A percentile compares a stretch with the other conserved stretches of the same genome.
These are phyloP conservation scores for Drosophila tripunctata DNA, from an alignment of 2,888 invertebrate species.

Conservation along the genomic window DNA sequence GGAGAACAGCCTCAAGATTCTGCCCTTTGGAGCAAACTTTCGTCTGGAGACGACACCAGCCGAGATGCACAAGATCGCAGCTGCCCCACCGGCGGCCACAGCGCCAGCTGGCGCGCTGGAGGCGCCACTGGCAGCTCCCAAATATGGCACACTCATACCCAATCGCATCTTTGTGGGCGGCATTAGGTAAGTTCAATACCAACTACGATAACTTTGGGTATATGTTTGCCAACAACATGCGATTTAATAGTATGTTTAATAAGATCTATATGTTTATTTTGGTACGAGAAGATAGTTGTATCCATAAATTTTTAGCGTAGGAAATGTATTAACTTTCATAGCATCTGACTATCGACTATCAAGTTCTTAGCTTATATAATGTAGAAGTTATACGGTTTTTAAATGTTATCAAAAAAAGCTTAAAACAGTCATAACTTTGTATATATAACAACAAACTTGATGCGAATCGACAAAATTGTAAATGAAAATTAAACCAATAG, in stretches of 20 bases:
- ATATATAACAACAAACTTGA: too few species aligned
- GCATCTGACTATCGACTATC: too few species aligned
- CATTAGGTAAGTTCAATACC: slow-evolving; percentile 88
- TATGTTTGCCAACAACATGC: too few species aligned
- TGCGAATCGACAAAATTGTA: too few species aligned
- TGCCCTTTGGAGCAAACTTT: slow-evolving; percentile 81
- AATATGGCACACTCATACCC: slow-evolving; percentile 94
- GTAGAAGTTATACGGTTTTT: not conserved
- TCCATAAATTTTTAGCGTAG: too few species aligned
- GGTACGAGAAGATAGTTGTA: too few species aligned
- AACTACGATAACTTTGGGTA: too few species aligned
- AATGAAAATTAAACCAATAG: too few species aligned
- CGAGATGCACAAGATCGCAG: slow-evolving; percentile 82
- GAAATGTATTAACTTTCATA: too few species aligned
- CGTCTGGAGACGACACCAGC: slow-evolving; percentile 81
- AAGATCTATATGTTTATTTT: too few species aligned
- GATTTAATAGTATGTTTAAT: too few species aligned
- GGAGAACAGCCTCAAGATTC: slow-evolving; percentile 79
- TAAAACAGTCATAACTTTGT: not conserved
- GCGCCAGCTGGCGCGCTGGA: slow-evolving; percentile 81
- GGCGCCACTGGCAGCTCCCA: slow-evolving; percentile 85
- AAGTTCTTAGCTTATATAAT: too few species aligned
- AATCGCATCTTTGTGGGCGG: slow-evolving; percentile 98
- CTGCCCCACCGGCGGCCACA: slow-evolving; percentile 81
- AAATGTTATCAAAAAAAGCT: not conserved